Percentiles rank a stretch among this genome's conserved stretches.
phyloP scores from a whole-genome alignment of 2,113 vertebrate genomes.

The Jaculus jaculus region DNA sequence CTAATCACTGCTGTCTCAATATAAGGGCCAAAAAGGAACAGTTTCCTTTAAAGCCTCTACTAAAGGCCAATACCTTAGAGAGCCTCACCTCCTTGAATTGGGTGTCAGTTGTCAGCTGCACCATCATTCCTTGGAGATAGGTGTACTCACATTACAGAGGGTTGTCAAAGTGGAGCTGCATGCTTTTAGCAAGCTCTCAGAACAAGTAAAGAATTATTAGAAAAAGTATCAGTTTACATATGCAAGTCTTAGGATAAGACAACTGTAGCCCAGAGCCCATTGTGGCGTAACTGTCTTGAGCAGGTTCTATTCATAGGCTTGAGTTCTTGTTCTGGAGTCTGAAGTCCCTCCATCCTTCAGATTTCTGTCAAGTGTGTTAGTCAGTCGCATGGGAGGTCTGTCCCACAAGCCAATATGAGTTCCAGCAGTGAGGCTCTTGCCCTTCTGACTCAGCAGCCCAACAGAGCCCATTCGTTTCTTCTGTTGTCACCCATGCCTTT shows the following conservation, averaged over 20 bases:
- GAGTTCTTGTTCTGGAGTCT: neutral
- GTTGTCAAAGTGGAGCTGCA: neutral
- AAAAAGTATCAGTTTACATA: neutral
- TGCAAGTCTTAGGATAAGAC: neutral
- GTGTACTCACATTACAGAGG: neutral
- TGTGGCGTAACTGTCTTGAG: too few species aligned
- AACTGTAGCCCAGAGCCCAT: accelerated
- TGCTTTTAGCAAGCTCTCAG: neutral
- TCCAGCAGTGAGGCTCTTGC: neutral
- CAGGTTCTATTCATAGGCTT: neutral
- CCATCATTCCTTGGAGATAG: neutral
- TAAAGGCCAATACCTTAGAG: neutral
- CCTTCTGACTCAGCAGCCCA: neutral
- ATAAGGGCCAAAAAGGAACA: neutral
- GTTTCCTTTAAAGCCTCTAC: accelerated
- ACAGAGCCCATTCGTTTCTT: neutral
- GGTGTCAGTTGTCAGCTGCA: neutral
- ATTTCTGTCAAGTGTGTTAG: neutral
- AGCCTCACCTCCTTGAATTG: neutral
- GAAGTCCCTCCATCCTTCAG: neutral
- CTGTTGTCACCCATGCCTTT: neutral
- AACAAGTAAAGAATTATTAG: neutral
- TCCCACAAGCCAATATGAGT: neutral
- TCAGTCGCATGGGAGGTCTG: neutral
- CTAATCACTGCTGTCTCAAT: neutral